Evolutionary conservation across 2,888 invertebrate species (phyloP).

Genomic region (Caenorhabditis panamensis): DNA sequence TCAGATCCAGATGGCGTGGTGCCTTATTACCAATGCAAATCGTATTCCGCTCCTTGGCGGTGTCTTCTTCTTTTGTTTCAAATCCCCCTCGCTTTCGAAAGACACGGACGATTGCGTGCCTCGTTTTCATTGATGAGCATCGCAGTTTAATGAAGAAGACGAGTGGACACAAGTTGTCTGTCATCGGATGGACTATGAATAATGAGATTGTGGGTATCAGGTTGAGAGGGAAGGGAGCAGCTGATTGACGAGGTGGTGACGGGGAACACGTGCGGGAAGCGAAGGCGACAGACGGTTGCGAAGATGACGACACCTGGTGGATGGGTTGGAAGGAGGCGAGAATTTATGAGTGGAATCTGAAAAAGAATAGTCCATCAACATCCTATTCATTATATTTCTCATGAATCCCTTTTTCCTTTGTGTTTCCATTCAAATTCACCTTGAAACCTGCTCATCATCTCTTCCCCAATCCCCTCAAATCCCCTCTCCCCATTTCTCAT

Average conservation of each 20-base stretch:
- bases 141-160: constrained; percentile 52
- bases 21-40: constrained; percentile 31
- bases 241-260: constrained; percentile 63
- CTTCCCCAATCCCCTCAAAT: neutral
- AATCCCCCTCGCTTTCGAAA: constrained; percentile 12
- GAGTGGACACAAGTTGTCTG: constrained; percentile 53
- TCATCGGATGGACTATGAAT: constrained; percentile 59
- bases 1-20: neutral
- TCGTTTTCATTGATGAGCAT: constrained; percentile 33
- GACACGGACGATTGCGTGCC: constrained; percentile 51
- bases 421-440: constrained; percentile 2
- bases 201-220: constrained; percentile 63
- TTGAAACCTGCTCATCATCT: constrained; percentile 27
- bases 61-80: constrained; percentile 30
- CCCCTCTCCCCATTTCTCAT: constrained; percentile 26
- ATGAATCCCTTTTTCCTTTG: neutral
- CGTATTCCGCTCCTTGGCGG: constrained; percentile 2
- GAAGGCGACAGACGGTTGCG: no score
- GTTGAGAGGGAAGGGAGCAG: constrained; percentile 31
- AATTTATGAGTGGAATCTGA: no score
- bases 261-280: constrained; percentile 52
- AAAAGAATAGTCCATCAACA: no score
- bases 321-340: neutral
- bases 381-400: no score
- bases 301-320: constrained; percentile 22